Base-by-base conservation (phyloP, 2,888 invertebrate species). In the Selenia dentaria region DNA sequence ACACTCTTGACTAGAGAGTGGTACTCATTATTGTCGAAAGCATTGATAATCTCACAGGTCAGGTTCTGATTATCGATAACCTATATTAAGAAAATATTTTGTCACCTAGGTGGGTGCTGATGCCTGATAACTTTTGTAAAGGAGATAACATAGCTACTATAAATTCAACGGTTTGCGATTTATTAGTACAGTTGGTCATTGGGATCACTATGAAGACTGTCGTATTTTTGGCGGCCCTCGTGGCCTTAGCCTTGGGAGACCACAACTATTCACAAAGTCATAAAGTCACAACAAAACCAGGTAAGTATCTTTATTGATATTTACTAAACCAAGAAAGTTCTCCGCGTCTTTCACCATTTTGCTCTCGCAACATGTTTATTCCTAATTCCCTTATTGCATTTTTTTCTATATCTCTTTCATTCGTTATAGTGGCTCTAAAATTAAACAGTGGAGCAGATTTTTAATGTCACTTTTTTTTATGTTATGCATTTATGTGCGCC, bases 201-300 rank as follows among this genome's bases (percentile, higher is more conserved):
- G 59, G 55, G 56, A 67, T 62, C 58, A 84, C 65, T 60, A 90
- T 89, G 91, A 91, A 85, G 84, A 84, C 88, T 79, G 81, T 88
- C 75, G 51, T 90, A 54, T 68, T 87, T 47, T 64, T 91, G 41
- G 79, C 84, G 36, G 78, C 78, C 59, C 67, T 88, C 18, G 69
- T 84, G 56, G 85, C 82, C 59, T 60, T 91, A 58, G 80, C 79
- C 47, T 59, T 76, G 41, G 84, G 83, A 46, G 70, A 70, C 24
- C 16, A 16, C 62, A 64, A 54, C 63, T 74, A 36, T n/a, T 72
- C 72, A 10, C 53, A 52, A 20, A 25, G 31, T 8, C 54, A 57
- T 29, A 29, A 59, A 42, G 57, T 68, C 39, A 70, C 74, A 39
- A 52, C 69, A 2, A 74, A 70, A 44, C 22, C 56, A 28, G 74